Conservation (phyloP, 2,113 vertebrate genomes). For the Philantomba maxwellii region DNA sequence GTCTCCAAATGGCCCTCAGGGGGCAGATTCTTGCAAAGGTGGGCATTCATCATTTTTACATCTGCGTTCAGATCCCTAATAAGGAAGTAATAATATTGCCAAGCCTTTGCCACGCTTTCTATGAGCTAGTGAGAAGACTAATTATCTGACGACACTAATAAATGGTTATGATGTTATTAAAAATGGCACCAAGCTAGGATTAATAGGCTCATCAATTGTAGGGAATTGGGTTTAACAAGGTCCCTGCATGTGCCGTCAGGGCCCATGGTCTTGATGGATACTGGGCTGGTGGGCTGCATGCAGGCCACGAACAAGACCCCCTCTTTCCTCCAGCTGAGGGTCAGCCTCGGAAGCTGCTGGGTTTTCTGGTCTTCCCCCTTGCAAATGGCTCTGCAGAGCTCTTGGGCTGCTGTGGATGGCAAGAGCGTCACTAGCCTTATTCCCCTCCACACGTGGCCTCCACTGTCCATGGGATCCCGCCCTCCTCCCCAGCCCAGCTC, state of each 20-base stretch:
- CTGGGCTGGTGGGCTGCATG: not conserved
- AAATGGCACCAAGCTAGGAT: slow-evolving; percentile 83
- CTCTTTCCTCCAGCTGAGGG: not conserved
- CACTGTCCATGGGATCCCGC: rapidly evolving
- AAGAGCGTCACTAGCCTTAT: not conserved
- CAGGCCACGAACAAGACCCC: not conserved
- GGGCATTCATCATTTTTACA: slow-evolving; percentile 46
- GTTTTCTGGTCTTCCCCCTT: not conserved
- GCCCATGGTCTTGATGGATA: slow-evolving; percentile 66
- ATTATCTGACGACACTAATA: slow-evolving; percentile 81
- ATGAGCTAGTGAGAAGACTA: slow-evolving; percentile 78
- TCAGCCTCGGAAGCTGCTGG: not conserved
- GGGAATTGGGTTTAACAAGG: slow-evolving; percentile 84
- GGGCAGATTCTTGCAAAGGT: slow-evolving; percentile 24
- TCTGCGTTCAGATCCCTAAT: slow-evolving; percentile 53
- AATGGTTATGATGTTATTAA: slow-evolving; percentile 85
- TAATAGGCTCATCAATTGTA: slow-evolving; percentile 84
- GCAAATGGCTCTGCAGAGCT: not conserved
- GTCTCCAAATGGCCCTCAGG: not conserved
- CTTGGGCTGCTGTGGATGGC: not conserved
- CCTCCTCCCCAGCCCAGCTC: not conserved
- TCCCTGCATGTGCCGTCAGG: slow-evolving; percentile 77
- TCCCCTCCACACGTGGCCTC: rapidly evolving
- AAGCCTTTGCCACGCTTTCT: slow-evolving; percentile 67
- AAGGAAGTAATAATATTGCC: slow-evolving; percentile 66